Conservation (phyloP, 1,140 invertebrate genomes). For the Pectinophora gossypiella region DNA sequence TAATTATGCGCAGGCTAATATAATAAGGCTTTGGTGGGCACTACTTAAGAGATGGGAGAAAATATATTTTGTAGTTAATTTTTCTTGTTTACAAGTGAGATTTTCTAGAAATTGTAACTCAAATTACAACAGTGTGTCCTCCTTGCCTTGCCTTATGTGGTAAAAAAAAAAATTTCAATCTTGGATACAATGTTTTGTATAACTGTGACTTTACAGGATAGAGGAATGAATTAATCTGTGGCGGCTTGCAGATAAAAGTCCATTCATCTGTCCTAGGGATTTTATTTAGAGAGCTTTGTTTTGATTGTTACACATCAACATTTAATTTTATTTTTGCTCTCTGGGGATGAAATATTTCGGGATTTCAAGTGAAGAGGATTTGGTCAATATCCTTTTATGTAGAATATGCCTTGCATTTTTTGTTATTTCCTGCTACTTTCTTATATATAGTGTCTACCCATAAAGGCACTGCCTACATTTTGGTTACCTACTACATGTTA, state of each 20-base stretch:
- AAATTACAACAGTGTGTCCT: neutral
- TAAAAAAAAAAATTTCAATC: neutral
- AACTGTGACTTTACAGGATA: slow-evolving; percentile 57
- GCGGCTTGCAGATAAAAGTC: slow-evolving; percentile 49
- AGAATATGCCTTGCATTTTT: neutral
- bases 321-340: slow-evolving; percentile 41
- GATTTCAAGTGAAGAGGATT: slow-evolving; percentile 71
- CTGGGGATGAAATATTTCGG: slow-evolving; percentile 44
- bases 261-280: slow-evolving; percentile 50
- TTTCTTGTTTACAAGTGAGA: slow-evolving; percentile 16
- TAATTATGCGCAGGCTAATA: slow-evolving; percentile 1
- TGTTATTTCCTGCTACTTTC: neutral
- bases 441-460: too few species aligned
- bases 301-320: slow-evolving; percentile 27
- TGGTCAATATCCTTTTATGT: slow-evolving; percentile 23
- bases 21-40: slow-evolving; percentile 8
- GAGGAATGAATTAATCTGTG: slow-evolving; percentile 48
- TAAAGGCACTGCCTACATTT: neutral
- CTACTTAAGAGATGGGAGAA: slow-evolving; percentile 1
- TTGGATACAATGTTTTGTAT: neutral
- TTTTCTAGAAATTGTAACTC: slow-evolving; percentile 1
- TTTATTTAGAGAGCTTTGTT: slow-evolving; percentile 49
- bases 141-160: neutral
- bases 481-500: too few species aligned
- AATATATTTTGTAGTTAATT: slow-evolving; percentile 28